A percentile compares a stretch with the other conserved stretches of the same genome.
These are phyloP conservation scores for Aleiodes sp. DNA, from an alignment of 1,140 invertebrate species.

Conservation along the genomic window DNA sequence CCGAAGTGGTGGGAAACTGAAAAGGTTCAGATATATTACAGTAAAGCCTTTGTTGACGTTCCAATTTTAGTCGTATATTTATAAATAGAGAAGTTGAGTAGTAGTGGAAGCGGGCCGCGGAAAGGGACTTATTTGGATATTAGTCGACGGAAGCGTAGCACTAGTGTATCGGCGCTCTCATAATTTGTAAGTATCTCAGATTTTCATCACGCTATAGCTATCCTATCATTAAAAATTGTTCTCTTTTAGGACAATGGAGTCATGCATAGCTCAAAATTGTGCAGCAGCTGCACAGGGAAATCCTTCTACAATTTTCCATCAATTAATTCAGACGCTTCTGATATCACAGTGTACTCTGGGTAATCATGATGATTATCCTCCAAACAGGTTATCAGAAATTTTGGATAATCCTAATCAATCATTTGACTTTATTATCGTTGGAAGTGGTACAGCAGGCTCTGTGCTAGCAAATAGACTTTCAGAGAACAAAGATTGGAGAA, in stretches of 20 bases:
- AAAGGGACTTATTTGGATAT: too few relatives aligned
- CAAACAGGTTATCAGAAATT: slow-evolving; percentile 64
- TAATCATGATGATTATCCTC: slow-evolving; percentile 51
- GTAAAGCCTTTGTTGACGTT: too few relatives aligned
- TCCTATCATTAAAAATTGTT: neutral
- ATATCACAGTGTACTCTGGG: slow-evolving; percentile 66
- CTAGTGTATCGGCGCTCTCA: too few relatives aligned
- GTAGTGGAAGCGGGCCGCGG: too few relatives aligned
- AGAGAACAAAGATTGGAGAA: slow-evolving; percentile 65
- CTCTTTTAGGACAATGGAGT: slow-evolving; percentile 46
- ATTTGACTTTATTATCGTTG: slow-evolving; percentile 70
- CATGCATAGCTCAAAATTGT: slow-evolving; percentile 47
- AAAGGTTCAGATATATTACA: too few relatives aligned
- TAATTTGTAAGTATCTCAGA: too few relatives aligned
- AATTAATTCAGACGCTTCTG: slow-evolving; percentile 66
- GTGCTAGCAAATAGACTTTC: slow-evolving; percentile 71
- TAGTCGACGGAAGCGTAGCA: too few relatives aligned
- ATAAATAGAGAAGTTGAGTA: too few relatives aligned
- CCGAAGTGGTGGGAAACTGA: too few relatives aligned
- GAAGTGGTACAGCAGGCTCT: slow-evolving; percentile 74
- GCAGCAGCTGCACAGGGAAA: slow-evolving; percentile 38
- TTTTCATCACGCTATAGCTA: too few relatives aligned
- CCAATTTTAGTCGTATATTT: too few relatives aligned
- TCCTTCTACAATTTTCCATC: slow-evolving; percentile 42
- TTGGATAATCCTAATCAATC: slow-evolving; percentile 49